Evolutionary conservation across 2,888 invertebrate species (phyloP).

Genomic region (Pegoplata infirma): DNA sequence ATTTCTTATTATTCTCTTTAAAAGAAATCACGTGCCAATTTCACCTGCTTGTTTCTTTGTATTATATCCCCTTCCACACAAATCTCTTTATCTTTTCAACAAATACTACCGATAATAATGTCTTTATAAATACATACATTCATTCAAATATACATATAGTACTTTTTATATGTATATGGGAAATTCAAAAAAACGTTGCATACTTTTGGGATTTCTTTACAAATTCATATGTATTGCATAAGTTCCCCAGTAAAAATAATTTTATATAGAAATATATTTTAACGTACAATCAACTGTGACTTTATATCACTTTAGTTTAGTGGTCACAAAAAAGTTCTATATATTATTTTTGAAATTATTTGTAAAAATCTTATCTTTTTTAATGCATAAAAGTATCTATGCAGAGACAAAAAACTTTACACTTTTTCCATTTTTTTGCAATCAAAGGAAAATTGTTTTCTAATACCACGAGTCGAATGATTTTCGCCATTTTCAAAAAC

Average conservation of each 20-base stretch:
- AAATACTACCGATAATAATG: slow-evolving; percentile 26
- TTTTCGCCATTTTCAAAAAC: no score
- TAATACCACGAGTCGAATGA: no score
- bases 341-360: no score
- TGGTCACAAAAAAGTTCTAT: no score
- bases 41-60: background rate
- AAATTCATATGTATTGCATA: slow-evolving; percentile 28
- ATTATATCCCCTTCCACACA: background rate
- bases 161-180: slow-evolving; percentile 40
- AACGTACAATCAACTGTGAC: no score
- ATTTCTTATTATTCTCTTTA: background rate
- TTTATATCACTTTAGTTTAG: no score
- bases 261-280: no score
- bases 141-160: slow-evolving; percentile 5
- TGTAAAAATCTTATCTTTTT: no score
- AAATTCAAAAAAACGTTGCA: slow-evolving; percentile 45
- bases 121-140: slow-evolving; percentile 35
- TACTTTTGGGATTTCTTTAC: slow-evolving; percentile 49
- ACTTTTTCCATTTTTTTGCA: no score
- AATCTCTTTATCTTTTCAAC: background rate
- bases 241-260: background rate
- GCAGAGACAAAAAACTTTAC: no score
- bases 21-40: background rate
- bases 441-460: no score
- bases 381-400: no score